Evolutionary conservation across 2,113 vertebrate genomes (phyloP).

Genomic region (Amazona vittata): DNA sequence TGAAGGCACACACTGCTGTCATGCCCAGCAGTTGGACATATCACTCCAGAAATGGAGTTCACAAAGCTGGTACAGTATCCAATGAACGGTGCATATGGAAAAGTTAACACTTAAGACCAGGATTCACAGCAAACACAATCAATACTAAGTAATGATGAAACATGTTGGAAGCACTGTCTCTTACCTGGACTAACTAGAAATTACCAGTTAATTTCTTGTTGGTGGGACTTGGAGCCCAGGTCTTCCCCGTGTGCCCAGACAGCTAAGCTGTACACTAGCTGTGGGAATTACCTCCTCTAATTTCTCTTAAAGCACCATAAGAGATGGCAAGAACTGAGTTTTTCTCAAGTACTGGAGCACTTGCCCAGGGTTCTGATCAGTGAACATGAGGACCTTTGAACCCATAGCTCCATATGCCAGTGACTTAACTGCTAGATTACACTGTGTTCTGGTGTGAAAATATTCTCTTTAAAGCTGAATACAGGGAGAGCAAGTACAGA

Average conservation of each 20-base stretch:
- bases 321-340: background rate
- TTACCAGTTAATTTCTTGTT: background rate
- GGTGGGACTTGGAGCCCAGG: background rate
- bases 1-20: background rate
- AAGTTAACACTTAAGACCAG: background rate
- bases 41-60: background rate
- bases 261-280: background rate
- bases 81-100: background rate
- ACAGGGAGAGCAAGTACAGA: background rate
- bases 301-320: background rate
- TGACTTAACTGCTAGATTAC: background rate
- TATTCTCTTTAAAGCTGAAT: background rate
- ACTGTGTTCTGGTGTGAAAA: background rate
- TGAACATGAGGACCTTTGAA: background rate
- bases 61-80: background rate
- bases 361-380: background rate
- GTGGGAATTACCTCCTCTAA: background rate
- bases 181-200: background rate
- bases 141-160: background rate
- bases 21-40: background rate
- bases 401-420: accelerated
- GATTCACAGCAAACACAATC: background rate
- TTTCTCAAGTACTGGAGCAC: background rate
- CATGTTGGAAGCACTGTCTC: background rate
- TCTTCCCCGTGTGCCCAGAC: background rate